Percentiles rank a stretch among this genome's conserved stretches.
These are phyloP conservation scores for Molorchus minor DNA, from an alignment of 2,888 invertebrate species.

Conservation along the genomic window DNA sequence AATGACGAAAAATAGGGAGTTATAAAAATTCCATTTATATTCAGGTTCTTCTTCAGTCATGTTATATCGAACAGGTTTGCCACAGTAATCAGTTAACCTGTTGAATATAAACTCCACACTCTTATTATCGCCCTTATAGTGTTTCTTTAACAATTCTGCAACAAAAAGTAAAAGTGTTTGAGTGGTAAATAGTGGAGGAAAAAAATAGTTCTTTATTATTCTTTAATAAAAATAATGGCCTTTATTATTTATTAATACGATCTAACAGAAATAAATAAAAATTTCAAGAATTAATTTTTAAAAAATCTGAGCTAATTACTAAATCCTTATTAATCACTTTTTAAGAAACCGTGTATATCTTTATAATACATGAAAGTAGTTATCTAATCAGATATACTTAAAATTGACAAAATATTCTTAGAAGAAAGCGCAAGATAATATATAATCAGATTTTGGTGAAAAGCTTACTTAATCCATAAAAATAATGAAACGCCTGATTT, in stretches of 20 bases:
- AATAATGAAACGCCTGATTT: too few species aligned
- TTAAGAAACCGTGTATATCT: too few species aligned
- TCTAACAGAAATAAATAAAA: too few species aligned
- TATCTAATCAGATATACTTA: conserved; percentile 9
- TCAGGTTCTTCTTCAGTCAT: conserved; percentile 71
- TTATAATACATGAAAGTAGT: too few species aligned
- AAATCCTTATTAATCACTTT: too few species aligned
- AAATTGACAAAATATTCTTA: background rate
- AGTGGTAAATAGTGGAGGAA: too few species aligned
- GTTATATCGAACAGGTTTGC: conserved; percentile 73
- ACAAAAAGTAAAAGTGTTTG: conserved; percentile 53
- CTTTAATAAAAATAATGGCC: too few species aligned
- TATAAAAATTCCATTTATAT: conserved; percentile 87
- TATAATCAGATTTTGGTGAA: background rate
- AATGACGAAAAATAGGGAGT: conserved; percentile 90
- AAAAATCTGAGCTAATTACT: too few species aligned
- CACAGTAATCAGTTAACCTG: conserved; percentile 77
- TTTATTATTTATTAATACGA: too few species aligned
- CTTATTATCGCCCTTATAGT: conserved; percentile 66
- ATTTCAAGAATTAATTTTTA: too few species aligned
- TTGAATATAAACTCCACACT: conserved; percentile 69
- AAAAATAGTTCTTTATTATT: too few species aligned
- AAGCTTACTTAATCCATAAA: background rate
- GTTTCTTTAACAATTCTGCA: conserved; percentile 71
- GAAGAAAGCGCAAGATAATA: background rate